These are phyloP conservation scores for Entomobrya proxima DNA, from an alignment of 2,888 invertebrate genomes.

Conservation along the genomic window DNA sequence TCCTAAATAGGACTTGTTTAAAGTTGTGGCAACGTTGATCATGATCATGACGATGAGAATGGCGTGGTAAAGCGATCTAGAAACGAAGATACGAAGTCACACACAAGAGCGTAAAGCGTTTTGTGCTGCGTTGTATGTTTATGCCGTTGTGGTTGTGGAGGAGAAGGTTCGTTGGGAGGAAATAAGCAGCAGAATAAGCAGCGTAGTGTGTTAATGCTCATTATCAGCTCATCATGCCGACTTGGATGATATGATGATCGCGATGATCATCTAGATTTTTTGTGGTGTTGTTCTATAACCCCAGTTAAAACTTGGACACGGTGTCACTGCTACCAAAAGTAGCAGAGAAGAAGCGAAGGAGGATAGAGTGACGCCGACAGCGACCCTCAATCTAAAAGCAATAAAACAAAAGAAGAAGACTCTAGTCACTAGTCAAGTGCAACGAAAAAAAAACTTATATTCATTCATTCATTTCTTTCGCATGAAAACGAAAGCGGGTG, in stretches of 20 bases:
- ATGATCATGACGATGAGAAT: background rate
- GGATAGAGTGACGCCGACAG: background rate
- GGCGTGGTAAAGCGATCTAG: background rate
- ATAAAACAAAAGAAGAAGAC: too few species aligned
- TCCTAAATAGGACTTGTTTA: constrained; percentile 58
- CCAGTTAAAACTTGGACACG: constrained; percentile 22
- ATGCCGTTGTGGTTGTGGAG: background rate
- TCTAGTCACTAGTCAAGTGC: too few species aligned
- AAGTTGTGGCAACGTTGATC: background rate
- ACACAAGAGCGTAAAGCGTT: background rate
- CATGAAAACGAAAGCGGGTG: too few species aligned
- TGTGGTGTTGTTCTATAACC: background rate
- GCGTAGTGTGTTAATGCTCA: background rate
- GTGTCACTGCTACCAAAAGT: constrained; percentile 8
- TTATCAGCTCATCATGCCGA: background rate
- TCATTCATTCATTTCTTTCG: too few species aligned
- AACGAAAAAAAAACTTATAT: too few species aligned
- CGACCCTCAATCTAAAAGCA: constrained; percentile 36
- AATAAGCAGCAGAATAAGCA: background rate
- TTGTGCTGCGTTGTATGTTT: too few species aligned
- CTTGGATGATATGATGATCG: background rate
- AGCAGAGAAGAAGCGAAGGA: too few species aligned
- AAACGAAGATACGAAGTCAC: background rate
- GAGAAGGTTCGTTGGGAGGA: constrained; percentile 11
- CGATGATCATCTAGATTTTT: background rate